Conservation (phyloP, 2,113 vertebrate genomes). For the Phrynosoma blainvillii region DNA sequence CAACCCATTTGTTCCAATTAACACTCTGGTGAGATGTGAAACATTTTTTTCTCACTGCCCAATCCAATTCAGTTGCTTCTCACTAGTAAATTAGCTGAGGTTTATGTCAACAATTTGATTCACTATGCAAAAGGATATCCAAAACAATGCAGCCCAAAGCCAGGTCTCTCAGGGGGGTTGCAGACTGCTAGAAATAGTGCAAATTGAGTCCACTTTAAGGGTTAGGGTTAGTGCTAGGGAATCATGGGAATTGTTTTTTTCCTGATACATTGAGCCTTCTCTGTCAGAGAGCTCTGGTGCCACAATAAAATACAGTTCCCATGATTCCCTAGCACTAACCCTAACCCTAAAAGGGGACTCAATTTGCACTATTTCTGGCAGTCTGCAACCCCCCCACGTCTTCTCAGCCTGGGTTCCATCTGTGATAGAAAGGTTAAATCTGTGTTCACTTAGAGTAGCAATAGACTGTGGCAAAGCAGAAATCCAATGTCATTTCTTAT, state of each 20-base stretch:
- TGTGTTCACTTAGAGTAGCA: background rate
- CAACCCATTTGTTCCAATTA: conserved; percentile 2
- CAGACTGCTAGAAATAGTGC: too few species aligned
- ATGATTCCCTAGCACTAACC: too few species aligned
- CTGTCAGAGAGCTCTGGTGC: too few species aligned
- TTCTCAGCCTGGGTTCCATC: background rate
- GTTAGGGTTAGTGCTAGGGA: too few species aligned
- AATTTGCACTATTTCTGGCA: too few species aligned
- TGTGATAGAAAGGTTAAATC: background rate
- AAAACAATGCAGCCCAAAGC: background rate
- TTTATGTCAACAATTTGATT: background rate
- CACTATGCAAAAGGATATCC: background rate
- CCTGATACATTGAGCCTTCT: too few species aligned
- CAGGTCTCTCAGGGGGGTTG: too few species aligned
- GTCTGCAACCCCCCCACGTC: too few species aligned
- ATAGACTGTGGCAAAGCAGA: background rate
- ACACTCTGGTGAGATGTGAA: background rate
- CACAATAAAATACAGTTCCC: too few species aligned
- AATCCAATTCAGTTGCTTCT: background rate
- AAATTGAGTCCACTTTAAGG: too few species aligned
- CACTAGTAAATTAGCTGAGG: fast-evolving
- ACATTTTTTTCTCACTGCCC: background rate
- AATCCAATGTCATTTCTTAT: background rate
- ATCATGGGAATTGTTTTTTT: too few species aligned
- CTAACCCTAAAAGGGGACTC: too few species aligned